Percentiles rank a stretch among this genome's conserved stretches.
Evolutionary conservation across 1,140 invertebrate species (phyloP).

Genomic region (Aricia agestis): DNA sequence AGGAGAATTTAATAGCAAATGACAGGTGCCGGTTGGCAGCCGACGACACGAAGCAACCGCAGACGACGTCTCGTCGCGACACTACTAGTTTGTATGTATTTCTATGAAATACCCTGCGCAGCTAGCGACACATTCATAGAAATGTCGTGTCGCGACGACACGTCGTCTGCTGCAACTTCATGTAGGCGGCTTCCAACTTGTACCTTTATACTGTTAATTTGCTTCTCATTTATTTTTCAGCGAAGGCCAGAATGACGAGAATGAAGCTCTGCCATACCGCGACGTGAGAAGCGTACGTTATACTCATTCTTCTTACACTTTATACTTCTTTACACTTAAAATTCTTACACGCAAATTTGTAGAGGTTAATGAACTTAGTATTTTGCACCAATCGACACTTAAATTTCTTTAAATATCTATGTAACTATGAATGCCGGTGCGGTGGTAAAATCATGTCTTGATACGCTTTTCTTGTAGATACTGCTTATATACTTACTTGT

Average conservation of each 20-base stretch:
- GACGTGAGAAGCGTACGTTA: slow-evolving; percentile 89
- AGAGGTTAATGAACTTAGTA: slow-evolving; percentile 3
- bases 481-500: background rate
- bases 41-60: no score
- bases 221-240: slow-evolving; percentile 68
- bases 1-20: no score
- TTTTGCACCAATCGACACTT: background rate
- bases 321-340: slow-evolving; percentile 11
- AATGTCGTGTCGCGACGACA: no score
- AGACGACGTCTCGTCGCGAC: no score
- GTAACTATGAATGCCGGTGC: slow-evolving; percentile 7
- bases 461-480: slow-evolving; percentile 12
- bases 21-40: no score
- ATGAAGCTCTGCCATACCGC: slow-evolving; percentile 85
- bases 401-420: background rate
- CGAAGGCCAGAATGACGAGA: slow-evolving; percentile 93
- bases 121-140: no score
- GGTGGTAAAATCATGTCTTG: slow-evolving; percentile 10
- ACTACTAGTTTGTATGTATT: no score
- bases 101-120: no score
- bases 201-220: background rate
- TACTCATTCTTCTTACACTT: background rate
- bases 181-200: no score
- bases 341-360: slow-evolving; percentile 8
- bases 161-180: no score